Base-by-base conservation (phyloP, 2,888 invertebrate genomes). In the Pedicia rivosa region DNA sequence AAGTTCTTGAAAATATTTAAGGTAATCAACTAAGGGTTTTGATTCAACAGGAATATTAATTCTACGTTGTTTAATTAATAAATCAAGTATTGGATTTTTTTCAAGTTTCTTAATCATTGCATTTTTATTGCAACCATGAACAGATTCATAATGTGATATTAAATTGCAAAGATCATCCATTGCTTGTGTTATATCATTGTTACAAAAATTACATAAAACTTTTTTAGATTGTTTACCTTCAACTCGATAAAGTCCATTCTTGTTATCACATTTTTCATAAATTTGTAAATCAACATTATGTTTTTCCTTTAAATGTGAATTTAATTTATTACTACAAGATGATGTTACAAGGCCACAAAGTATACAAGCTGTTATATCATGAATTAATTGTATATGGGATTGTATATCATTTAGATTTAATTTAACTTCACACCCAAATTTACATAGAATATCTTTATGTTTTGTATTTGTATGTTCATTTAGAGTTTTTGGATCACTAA, bases 191-290 rank as follows among this genome's bases (percentile, higher is more conserved):
- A 39, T 24, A 19, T 39, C 15, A 4, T 31, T 28, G 20, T 39
- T 29, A 19, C 39, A 39, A 35, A 39, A 39, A 25, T 39, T 39
- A 19, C 39, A 39, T 6, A 35, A 25, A 12, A 39, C 35, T 31
- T 39, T 28, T 14, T 30, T 24, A 3, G 24, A 24, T 24, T 24
- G 8, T 24, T 8, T 29, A 5, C 28, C 22, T 19, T 35, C 38
- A 10, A 35, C 25, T 5, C 31, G 39, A 31, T 35, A 39, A 27
- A 39, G 39, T 13, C 31, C 30, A 2, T 20, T 15, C 10, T 22
- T 24, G 12, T 34, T 10, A 14, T 35, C 24, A 10, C 19, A 25
- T 17, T 39, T 35, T 16, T 39, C 39, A 17, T 39, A 39, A n/a
- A 22, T 31, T 15, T 34, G 22, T 25, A 39, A 29, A 31, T 39